Evolutionary conservation across 2,113 vertebrate genomes (phyloP), one percentile per base, ranked within the genome.

Genomic region (Dryoscopus gambensis): DNA sequence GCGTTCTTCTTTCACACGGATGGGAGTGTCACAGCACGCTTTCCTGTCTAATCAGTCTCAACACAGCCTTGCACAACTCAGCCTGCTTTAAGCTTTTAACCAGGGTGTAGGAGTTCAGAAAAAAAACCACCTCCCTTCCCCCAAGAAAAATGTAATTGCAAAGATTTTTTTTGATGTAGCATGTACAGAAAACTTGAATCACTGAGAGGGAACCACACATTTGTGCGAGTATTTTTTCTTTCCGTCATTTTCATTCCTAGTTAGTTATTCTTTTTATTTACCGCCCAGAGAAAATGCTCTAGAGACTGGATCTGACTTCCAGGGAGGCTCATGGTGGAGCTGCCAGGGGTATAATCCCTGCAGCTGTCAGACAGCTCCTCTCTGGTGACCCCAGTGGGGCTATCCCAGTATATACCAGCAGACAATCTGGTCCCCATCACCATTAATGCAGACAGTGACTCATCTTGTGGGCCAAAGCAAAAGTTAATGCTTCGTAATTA

Each of bases 21-120:
- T 92, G 89, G 93, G 97, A 95, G 94, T 80, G 95, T 78, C 92
- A 84, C 50, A 67, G 75, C 0, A 0, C 0, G 0, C 79, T 95
- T 96, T 91, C 67, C 88, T 87, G 75, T 75, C 56, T 91, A 56
- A 94, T 96, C 93, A 93, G 94, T 62, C 93, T 93, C 75, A 90
- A 59, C 53, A 10, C n/a, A 79, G 84, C 63, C 87, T 97, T 97
- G 84, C 95, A 95, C 94, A 97, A 94, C 75, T 70, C 70, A 46
- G 60, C 78, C 87, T 80, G 55, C 76, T 67, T 74, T 86, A 92
- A 93, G 94, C 91, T 93, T 93, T 91, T 97, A 96, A 91, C 91
- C 90, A 94, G 76, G 59, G 90, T 90, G 96, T 96, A 96, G 96
- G 95, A 96, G 96, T 96, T 97, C 78, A 95, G 86, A 84, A 85